phyloP scores from a whole-genome alignment of 2,888 invertebrate species.

The Helobdella robusta region DNA sequence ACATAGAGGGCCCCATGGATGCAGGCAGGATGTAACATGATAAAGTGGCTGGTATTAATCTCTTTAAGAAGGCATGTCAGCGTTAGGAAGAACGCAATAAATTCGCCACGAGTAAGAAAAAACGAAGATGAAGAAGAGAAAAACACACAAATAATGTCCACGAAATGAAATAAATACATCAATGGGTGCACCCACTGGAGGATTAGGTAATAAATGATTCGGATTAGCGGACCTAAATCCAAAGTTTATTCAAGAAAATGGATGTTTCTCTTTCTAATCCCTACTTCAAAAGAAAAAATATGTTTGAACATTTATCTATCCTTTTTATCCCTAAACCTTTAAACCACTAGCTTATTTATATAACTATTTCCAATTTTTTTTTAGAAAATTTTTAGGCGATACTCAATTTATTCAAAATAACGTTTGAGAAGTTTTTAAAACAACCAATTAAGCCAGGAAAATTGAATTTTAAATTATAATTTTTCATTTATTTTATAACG shows the following conservation, averaged over 20 bases:
- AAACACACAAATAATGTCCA: conserved; percentile 13
- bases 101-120: too few species aligned
- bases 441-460: too few species aligned
- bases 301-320: not conserved
- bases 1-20: too few species aligned
- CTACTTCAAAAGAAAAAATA: not conserved
- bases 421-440: too few species aligned
- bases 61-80: conserved; percentile 18
- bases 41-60: conserved; percentile 20
- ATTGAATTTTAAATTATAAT: too few species aligned
- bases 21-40: too few species aligned
- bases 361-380: too few species aligned
- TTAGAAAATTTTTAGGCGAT: too few species aligned
- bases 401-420: too few species aligned
- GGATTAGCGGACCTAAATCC: not conserved
- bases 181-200: conserved; percentile 10
- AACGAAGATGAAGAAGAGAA: conserved; percentile 12
- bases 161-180: conserved; percentile 19
- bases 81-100: conserved; percentile 17
- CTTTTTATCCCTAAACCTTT: too few species aligned
- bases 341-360: too few species aligned
- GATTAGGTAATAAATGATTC: conserved; percentile 9
- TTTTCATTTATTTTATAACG: too few species aligned
- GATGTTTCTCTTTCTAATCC: conserved; percentile 3
- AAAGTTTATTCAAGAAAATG: not conserved